Conservation (phyloP, 2,113 vertebrate species). For the Hucho hucho region DNA sequence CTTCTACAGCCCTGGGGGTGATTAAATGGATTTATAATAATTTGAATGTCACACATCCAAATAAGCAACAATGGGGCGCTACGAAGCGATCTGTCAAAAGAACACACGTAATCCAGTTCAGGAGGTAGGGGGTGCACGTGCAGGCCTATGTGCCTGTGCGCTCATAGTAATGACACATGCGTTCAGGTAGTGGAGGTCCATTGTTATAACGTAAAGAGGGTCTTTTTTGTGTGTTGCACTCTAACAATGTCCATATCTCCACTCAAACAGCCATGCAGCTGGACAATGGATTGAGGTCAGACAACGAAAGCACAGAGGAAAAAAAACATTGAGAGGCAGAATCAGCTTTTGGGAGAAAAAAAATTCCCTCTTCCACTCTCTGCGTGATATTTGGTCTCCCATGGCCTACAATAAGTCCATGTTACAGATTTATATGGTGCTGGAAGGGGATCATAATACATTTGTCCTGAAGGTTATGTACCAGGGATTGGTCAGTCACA, state of each 20-base stretch:
- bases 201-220: neutral
- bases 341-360: slow-evolving; percentile 5
- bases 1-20: neutral
- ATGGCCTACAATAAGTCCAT: neutral
- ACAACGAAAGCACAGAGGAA: slow-evolving; percentile 5
- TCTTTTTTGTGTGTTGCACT: slow-evolving; percentile 15
- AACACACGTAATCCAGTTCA: slow-evolving; percentile 24
- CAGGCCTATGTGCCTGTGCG: neutral
- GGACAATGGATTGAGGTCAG: slow-evolving; percentile 24
- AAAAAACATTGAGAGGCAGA: slow-evolving; percentile 7
- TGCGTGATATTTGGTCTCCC: slow-evolving; percentile 15
- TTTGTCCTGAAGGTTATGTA: slow-evolving; percentile 35
- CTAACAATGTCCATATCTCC: neutral
- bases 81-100: slow-evolving; percentile 24
- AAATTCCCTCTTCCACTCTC: neutral
- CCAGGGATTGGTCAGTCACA: slow-evolving; percentile 14
- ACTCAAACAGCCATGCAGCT: no score
- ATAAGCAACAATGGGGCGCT: slow-evolving; percentile 14
- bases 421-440: slow-evolving; percentile 23
- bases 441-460: slow-evolving; percentile 24
- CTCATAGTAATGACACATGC: neutral
- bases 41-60: slow-evolving; percentile 30
- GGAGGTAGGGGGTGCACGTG: neutral
- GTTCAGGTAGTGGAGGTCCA: no score
- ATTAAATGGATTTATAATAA: slow-evolving; percentile 19